phyloP scores from a whole-genome alignment of 2,113 vertebrate genomes.

The Paramisgurnus dabryanus region DNA sequence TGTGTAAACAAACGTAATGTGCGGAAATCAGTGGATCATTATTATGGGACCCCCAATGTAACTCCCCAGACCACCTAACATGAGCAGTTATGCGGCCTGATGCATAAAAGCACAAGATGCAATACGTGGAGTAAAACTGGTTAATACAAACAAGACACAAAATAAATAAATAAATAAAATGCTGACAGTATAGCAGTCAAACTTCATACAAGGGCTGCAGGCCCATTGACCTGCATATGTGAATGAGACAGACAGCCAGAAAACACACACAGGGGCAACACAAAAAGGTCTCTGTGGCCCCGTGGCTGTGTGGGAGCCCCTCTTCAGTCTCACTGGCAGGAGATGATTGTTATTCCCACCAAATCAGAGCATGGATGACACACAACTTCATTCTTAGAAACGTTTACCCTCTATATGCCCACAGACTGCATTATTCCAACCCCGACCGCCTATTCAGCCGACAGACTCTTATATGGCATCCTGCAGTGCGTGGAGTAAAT shows the following conservation, averaged over 20 bases:
- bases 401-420: conserved; percentile 13
- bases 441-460: conserved; percentile 2
- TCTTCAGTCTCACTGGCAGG: conserved; percentile 30
- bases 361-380: conserved; percentile 34
- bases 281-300: conserved; percentile 49
- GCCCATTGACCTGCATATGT: conserved; percentile 46
- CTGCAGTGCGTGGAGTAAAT: neutral
- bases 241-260: conserved; percentile 30
- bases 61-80: conserved; percentile 21
- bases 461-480: conserved; percentile 6
- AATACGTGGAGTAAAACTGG: conserved; percentile 13
- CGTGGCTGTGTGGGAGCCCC: conserved; percentile 15
- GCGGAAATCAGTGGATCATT: conserved; percentile 19
- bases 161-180: neutral
- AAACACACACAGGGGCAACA: conserved; percentile 41
- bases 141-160: conserved; percentile 9
- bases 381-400: conserved; percentile 37
- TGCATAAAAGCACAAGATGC: neutral
- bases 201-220: conserved; percentile 30
- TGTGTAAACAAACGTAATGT: conserved; percentile 29
- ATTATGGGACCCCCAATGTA: conserved; percentile 8
- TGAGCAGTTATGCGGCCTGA: neutral
- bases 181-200: neutral
- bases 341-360: conserved; percentile 38
- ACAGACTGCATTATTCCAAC: conserved; percentile 23